Base-by-base conservation (phyloP, 2,888 invertebrate genomes). In the Nyleta sp. region DNA sequence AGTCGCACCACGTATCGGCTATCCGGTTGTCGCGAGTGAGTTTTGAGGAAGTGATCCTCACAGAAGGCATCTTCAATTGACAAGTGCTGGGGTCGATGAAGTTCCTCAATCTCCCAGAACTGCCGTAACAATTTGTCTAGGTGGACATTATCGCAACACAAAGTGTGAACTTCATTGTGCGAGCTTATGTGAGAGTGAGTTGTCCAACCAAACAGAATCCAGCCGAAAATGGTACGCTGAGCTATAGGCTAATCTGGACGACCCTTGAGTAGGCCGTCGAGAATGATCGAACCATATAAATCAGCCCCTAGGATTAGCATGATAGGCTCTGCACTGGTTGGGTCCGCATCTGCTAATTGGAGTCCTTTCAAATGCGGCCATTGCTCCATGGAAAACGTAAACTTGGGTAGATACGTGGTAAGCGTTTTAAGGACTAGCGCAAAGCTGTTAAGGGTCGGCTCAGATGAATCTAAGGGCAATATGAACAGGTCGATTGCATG, bases 221-320 rank as follows among this genome's bases (percentile, higher is more conserved):
- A 50, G 8, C 50, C 50, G 10, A 50, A 50, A 8, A 31, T 50
- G 20, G 44, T 44, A 11, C 13, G 22, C 15, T 50, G 50, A 4
- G 50, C 50, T n/a, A 50, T 13, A 1, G 57, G 57, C 13, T 57
- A 24, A 7, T n/a, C 24, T 2, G 13, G 24, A 11, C 8, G 3
- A 5, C 57, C 40, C 22, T 57, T 11, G 7, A 18, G 40, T 7
- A 57, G 17, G 24, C 57, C 57, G 2, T n/a, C 22, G 5, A 31
- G 31, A 33, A 52, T 13, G 13, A 52, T 31, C 13, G 10, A 10
- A 17, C 52, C 52, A 24, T 52, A 52, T 2, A 52, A n/a, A 52
- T 52, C 52, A 7, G 52, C 52, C 2, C 52, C 52, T 4, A 52
- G 4, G 1, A 52, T 33, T 2, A 52, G 31, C 15, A 13, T 22